These are phyloP conservation scores for Oncorhynchus masou DNA, from an alignment of 2,113 vertebrate species.

Conservation along the genomic window DNA sequence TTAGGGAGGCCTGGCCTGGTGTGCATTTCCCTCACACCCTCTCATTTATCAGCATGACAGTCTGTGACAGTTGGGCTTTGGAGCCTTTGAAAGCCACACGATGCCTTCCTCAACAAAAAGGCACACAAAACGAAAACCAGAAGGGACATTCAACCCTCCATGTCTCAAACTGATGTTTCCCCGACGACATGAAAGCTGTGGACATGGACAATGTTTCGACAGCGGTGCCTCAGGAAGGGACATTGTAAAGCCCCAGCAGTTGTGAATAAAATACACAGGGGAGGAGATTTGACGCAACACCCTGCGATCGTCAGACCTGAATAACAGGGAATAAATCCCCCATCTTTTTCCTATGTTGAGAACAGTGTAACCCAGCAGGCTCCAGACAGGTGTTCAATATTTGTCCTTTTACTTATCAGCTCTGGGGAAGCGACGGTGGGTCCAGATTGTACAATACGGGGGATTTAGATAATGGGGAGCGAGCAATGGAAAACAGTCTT, in stretches of 20 bases:
- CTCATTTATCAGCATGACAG: not conserved
- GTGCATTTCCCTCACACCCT: not conserved
- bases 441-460: not conserved
- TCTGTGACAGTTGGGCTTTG: not conserved
- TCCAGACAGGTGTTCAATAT: slow-evolving; percentile 12
- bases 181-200: not conserved
- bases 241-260: not conserved
- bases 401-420: slow-evolving; percentile 16
- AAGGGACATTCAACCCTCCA: not conserved
- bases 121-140: not conserved
- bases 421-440: not conserved
- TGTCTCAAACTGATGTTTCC: not conserved
- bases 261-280: slow-evolving; percentile 5
- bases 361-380: not conserved
- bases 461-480: slow-evolving; percentile 7
- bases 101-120: not conserved
- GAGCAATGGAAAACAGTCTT: not conserved
- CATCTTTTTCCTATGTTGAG: not conserved
- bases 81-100: not conserved
- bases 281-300: not conserved
- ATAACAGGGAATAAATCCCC: not conserved
- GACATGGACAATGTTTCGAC: not conserved
- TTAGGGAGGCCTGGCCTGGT: not conserved
- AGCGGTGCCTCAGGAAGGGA: not conserved
- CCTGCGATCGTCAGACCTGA: not conserved